Evolutionary conservation across 2,888 invertebrate species (phyloP), one percentile per base, ranked within the genome.

Genomic region (Deilephila porcellus): DNA sequence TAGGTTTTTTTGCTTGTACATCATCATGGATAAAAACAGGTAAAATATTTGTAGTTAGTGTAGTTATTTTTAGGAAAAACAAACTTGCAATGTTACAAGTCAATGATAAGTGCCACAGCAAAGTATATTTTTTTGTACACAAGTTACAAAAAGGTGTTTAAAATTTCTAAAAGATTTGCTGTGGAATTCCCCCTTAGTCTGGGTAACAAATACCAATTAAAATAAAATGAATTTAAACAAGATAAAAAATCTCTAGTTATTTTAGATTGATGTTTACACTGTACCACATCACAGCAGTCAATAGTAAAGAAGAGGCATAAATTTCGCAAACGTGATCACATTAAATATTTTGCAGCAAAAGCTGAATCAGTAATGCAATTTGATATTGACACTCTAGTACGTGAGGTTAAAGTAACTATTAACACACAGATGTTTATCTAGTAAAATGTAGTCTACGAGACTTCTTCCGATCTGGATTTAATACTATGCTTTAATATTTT

Each of bases 341-440:
- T 75, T 72, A 71, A 75, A 73, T 76, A 45, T 80, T 79, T 82
- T 76, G 74, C 74, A 37, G 74, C 73, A 80, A 72, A 77, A 76
- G 80, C 83, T 82, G 80, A 81, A 75, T 78, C 67, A 77, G 71
- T 34, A 72, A 60, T 76, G 80, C 78, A 80, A 83, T 78, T 76
- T 67, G 77, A 84, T 78, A 82, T 75, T 71, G 20, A 29, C 71
- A 74, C 74, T 77, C 74, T 76, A 25, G 52, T 67, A 45, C 45
- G 67, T 67, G 67, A 67, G 67, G 52, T 62, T 37, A 52, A 25
- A 17, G 25, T 45, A 37, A 25, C 14, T 25, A 67, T 45, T 2
- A 52, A 37, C 8, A 20, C 62, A 1, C 32, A 62, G 29, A 62
- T 62, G 29, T 29, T 62, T 62, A 62, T 62, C 32, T 62, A 17